Percentiles rank a stretch among this genome's conserved stretches.
These are phyloP conservation scores for Tipula helvola DNA, from an alignment of 2,888 invertebrate genomes.

Conservation along the genomic window DNA sequence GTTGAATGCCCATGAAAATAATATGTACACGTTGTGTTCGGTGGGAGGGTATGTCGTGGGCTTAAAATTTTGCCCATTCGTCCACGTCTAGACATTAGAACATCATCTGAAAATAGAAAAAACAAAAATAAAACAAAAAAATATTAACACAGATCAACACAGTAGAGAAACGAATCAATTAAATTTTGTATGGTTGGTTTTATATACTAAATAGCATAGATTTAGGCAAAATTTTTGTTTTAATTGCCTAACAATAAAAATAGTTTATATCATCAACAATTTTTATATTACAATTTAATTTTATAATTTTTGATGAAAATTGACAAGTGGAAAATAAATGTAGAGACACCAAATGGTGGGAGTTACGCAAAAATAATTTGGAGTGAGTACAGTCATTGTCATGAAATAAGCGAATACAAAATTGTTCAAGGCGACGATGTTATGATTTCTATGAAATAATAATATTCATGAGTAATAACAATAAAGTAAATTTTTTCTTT, in stretches of 20 bases:
- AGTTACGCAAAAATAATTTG: background rate
- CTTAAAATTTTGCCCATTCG: constrained; percentile 62
- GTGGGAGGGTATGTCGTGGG: constrained; percentile 72
- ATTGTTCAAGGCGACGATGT: no score
- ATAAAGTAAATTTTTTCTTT: no score
- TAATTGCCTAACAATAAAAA: background rate
- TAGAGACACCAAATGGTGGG: background rate
- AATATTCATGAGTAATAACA: no score
- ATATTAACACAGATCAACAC: background rate
- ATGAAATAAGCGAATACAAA: background rate
- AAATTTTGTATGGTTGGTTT: background rate
- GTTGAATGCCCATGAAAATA: constrained; percentile 66
- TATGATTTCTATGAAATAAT: no score
- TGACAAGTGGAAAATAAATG: background rate
- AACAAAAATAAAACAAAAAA: background rate
- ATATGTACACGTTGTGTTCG: constrained; percentile 78
- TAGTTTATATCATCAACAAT: background rate
- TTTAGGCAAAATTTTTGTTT: background rate
- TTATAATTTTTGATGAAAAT: background rate
- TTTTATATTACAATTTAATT: background rate
- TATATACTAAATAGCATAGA: background rate
- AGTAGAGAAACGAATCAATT: background rate
- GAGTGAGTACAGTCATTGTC: background rate
- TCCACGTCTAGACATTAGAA: constrained; percentile 43
- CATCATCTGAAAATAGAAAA: constrained; percentile 30